These are phyloP conservation scores for Pygoscelis antarcticus DNA, from an alignment of 2,113 vertebrate genomes.

Conservation along the genomic window DNA sequence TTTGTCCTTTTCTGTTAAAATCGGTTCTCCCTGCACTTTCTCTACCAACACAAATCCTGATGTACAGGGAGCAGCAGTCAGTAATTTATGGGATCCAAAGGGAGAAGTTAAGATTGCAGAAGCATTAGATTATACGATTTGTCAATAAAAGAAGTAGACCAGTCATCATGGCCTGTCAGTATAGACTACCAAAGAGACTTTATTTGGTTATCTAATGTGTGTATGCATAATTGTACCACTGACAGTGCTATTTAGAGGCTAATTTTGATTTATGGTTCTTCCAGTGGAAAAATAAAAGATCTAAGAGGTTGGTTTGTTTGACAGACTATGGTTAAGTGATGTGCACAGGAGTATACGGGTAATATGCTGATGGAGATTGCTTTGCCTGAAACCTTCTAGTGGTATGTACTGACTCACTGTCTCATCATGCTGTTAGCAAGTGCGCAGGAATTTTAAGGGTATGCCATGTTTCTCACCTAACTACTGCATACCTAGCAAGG, in stretches of 20 bases:
- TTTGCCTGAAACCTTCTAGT: neutral
- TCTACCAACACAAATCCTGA: neutral
- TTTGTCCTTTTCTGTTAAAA: neutral
- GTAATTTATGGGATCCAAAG: neutral
- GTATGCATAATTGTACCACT: neutral
- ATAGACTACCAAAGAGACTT: neutral
- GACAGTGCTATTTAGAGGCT: neutral
- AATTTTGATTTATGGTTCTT: neutral
- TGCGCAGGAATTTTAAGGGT: neutral
- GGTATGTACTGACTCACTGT: neutral
- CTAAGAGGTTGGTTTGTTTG: neutral
- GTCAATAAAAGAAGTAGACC: neutral
- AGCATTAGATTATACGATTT: neutral
- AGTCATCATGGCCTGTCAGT: neutral
- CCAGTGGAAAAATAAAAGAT: neutral
- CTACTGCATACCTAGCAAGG: neutral
- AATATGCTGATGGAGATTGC: neutral
- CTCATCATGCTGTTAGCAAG: neutral
- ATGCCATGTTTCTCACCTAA: neutral
- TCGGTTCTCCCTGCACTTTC: neutral
- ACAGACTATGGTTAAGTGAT: neutral
- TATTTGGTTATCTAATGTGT: neutral
- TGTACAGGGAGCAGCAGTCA: neutral
- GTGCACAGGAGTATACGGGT: neutral
- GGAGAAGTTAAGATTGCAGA: neutral